Evolutionary conservation across 53 echinoderm and acorn worm species (phyloP).

Genomic region (Paracentrotus lividus): DNA sequence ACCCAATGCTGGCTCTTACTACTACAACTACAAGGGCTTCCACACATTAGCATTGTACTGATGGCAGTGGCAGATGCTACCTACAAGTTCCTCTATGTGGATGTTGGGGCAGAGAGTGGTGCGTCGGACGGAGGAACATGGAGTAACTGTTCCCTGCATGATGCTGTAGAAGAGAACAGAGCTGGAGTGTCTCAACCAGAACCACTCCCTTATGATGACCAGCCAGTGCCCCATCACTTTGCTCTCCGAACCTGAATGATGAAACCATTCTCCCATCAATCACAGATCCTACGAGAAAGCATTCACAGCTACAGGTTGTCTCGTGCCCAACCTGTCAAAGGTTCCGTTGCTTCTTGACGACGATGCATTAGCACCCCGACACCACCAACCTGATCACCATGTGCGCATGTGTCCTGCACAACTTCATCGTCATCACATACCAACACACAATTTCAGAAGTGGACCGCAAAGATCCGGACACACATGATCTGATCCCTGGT

Average conservation of each 20-base stretch:
- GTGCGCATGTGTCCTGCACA: slow-evolving; percentile 76
- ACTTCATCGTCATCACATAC: slow-evolving; percentile 75
- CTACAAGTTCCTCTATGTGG: slow-evolving; percentile 53
- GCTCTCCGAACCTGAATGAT: slow-evolving; percentile 54
- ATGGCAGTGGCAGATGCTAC: slow-evolving; percentile 72
- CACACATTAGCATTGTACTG: slow-evolving; percentile 69
- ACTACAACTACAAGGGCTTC: slow-evolving; percentile 76
- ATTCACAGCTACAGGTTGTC: slow-evolving; percentile 75
- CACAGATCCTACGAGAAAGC: slow-evolving; percentile 67
- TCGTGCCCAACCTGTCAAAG: slow-evolving; percentile 68
- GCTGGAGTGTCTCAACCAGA: slow-evolving; percentile 61
- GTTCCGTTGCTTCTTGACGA: slow-evolving; percentile 75
- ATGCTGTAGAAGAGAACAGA: slow-evolving; percentile 64
- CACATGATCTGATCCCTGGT: slow-evolving; percentile 76
- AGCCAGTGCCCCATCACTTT: slow-evolving; percentile 69
- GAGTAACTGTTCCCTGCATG: slow-evolving; percentile 66
- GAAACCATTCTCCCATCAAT: slow-evolving; percentile 71
- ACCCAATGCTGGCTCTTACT: slow-evolving; percentile 58
- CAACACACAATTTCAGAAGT: slow-evolving; percentile 67
- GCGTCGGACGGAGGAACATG: slow-evolving; percentile 75
- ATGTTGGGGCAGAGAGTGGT: too few species aligned
- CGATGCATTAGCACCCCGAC: slow-evolving; percentile 75
- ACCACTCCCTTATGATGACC: slow-evolving; percentile 69
- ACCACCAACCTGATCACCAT: slow-evolving; percentile 78
- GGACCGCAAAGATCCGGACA: slow-evolving; percentile 70